Evolutionary conservation across 1,140 invertebrate genomes (phyloP), one percentile per base, ranked within the genome.

Genomic region (Polyergus mexicanus): DNA sequence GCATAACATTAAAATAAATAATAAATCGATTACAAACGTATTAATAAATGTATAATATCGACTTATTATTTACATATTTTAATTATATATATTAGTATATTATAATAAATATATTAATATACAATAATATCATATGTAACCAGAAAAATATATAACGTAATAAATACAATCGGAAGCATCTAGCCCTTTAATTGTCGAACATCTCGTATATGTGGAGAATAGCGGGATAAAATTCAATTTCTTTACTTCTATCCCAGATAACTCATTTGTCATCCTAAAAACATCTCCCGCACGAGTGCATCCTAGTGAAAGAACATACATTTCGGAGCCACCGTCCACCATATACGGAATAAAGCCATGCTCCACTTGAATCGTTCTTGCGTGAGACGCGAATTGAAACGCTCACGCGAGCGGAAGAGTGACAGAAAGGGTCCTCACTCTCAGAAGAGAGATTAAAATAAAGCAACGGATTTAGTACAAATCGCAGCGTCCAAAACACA

Each of bases 281-380:
- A 35, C 47, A 56, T 63, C 10, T 10, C n/a, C 7, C 22, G 35
- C 35, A 22, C 54, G 16, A 75, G 22, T 62, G 35, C 35, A 28
- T 4, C 58, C 60, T 41, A 62, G 25, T 28, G 22, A 76, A 28
- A n/a, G 56, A 32, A 25, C 74, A 63, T 28, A 76, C 28, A 76
- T 76, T 76, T 76, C 25, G 74, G 35, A 13, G 38, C 22, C 74
- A 41, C 38, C 35, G 25, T 32, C 19, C 25, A 28, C 38, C 32
- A n/a, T 44, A 44, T 44, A 44, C 56, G 56, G 63, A 76, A 76
- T 76, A 76, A 76, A 76, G 62, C 41, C 22, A 19, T 60, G 54
- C 35, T 22, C 58, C 35, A 58, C n/a, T 75, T 60, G 28, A 32
- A n/a, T 51, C 51, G 35, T 76, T 76, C 74, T 76, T n/a, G 74